A percentile compares a stretch with the other conserved stretches of the same genome.
phyloP scores from a whole-genome alignment of 2,888 invertebrate genomes.

The Philereme transversata region DNA sequence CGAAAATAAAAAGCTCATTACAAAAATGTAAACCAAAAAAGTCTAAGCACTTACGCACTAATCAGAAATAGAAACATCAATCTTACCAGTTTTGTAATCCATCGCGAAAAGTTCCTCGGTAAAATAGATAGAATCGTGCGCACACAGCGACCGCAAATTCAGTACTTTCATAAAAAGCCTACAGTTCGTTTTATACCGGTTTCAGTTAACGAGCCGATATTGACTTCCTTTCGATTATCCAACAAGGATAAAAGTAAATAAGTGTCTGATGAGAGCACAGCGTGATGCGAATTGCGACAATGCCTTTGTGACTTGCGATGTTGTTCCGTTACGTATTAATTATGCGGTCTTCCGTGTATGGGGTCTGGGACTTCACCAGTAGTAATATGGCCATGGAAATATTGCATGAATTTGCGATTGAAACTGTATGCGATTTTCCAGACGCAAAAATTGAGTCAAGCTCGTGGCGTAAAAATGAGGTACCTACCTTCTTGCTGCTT shows the following conservation, averaged over 20 bases:
- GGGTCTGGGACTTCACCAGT: constrained; percentile 14
- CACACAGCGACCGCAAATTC: constrained; percentile 8
- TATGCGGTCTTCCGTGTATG: constrained; percentile 21
- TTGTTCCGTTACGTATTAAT: constrained; percentile 26
- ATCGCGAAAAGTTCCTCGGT: constrained; percentile 25
- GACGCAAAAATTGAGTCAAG: neutral
- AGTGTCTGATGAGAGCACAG: constrained; percentile 30
- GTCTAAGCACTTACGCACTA: too few relatives aligned
- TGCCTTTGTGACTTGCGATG: constrained; percentile 17
- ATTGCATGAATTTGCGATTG: too few relatives aligned
- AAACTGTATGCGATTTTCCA: neutral
- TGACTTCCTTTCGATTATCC: constrained; percentile 59
- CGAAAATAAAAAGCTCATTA: too few relatives aligned
- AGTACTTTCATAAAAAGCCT: constrained; percentile 28
- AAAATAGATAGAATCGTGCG: constrained; percentile 12
- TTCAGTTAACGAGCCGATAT: constrained; percentile 48
- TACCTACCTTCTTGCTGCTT: neutral
- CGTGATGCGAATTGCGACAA: constrained; percentile 32
- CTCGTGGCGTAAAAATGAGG: neutral
- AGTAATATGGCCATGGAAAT: too few relatives aligned
- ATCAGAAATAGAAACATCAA: constrained; percentile 10
- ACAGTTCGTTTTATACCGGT: constrained; percentile 51
- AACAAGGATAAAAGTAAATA: constrained; percentile 49
- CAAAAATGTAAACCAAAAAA: too few relatives aligned
- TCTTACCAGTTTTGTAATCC: constrained; percentile 42